A percentile compares a stretch with the other conserved stretches of the same genome.
These are phyloP conservation scores for Nymphalis polychloros DNA, from an alignment of 2,888 invertebrate genomes.

Conservation along the genomic window DNA sequence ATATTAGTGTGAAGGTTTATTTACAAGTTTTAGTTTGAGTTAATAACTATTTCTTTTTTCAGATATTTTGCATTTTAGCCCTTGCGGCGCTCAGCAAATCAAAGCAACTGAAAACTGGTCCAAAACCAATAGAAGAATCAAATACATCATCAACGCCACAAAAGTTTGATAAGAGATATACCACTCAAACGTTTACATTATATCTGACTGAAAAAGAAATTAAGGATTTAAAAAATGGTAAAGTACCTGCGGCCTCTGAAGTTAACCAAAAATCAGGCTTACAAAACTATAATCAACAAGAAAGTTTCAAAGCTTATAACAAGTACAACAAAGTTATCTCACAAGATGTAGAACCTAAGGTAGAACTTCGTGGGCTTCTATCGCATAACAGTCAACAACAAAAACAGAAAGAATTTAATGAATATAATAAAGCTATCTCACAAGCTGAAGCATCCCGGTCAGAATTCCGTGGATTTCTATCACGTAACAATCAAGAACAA, in stretches of 20 bases:
- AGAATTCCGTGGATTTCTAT: too few relatives aligned
- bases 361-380: too few relatives aligned
- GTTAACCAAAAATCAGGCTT: neutral
- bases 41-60: neutral
- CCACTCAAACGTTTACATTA: slow-evolving; percentile 4
- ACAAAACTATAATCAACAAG: neutral
- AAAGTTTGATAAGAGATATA: neutral
- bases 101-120: neutral
- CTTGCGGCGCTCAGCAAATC: neutral
- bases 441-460: too few relatives aligned
- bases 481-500: neutral
- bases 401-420: too few relatives aligned
- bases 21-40: neutral
- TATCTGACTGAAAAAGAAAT: slow-evolving; percentile 21
- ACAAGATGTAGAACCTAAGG: too few relatives aligned
- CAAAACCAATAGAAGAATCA: neutral
- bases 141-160: neutral
- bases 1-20: too few relatives aligned
- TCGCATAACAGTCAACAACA: too few relatives aligned
- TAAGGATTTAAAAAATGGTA: slow-evolving; percentile 5
- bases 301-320: too few relatives aligned
- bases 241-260: neutral
- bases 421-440: too few relatives aligned
- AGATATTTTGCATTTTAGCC: slow-evolving; percentile 17
- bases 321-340: too few relatives aligned